phyloP scores from a whole-genome alignment of 2,888 invertebrate species.

The Craniophora ligustri region DNA sequence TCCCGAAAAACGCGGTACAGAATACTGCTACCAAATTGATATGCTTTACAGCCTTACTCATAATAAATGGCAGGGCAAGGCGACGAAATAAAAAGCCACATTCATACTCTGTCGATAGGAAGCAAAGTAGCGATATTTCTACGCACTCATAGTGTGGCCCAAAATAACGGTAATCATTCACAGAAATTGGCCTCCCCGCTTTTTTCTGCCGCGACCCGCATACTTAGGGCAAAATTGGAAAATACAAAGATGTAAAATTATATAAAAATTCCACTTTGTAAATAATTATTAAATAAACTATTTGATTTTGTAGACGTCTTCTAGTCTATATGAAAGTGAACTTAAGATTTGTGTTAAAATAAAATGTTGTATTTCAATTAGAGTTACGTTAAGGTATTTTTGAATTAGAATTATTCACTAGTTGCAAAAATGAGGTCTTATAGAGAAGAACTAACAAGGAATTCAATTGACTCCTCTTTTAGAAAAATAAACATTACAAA shows the following conservation, averaged over 20 bases:
- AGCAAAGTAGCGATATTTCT: constrained; percentile 42
- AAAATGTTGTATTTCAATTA: too few relatives aligned
- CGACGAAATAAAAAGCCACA: constrained; percentile 31
- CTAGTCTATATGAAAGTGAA: too few relatives aligned
- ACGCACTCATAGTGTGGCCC: constrained; percentile 45
- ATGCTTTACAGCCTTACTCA: constrained; percentile 1
- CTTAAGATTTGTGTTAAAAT: too few relatives aligned
- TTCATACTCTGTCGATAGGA: constrained; percentile 34
- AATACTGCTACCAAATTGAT: background rate
- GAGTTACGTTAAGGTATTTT: too few relatives aligned
- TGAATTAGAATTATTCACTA: too few relatives aligned
- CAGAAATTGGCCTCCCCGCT: constrained; percentile 68
- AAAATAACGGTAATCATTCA: constrained; percentile 73
- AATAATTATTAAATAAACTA: too few relatives aligned
- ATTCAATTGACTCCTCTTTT: too few relatives aligned
- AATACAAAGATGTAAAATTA: constrained; percentile 60
- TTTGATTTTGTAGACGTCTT: too few relatives aligned
- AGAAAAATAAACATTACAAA: too few relatives aligned
- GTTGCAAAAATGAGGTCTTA: too few relatives aligned
- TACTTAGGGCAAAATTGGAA: constrained; percentile 71
- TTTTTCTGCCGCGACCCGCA: constrained; percentile 68
- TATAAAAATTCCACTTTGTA: background rate
- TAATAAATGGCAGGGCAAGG: constrained; percentile 25
- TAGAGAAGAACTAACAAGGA: too few relatives aligned
- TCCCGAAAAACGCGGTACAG: background rate